Conservation (phyloP, 2,797 vertebrate genomes). For the Coracias cyanogaster region DNA sequence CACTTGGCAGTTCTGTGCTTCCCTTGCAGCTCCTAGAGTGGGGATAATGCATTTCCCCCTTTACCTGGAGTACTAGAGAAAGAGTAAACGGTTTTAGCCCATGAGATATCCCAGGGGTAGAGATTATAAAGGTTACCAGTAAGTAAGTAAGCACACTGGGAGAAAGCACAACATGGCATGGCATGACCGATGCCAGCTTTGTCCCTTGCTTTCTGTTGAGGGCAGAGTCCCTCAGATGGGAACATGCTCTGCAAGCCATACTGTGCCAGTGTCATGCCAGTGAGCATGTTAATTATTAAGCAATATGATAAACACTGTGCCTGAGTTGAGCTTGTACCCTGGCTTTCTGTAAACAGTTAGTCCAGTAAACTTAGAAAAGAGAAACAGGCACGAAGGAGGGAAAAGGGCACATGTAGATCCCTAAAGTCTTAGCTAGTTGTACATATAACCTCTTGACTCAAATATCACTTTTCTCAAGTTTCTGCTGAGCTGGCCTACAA, state of each 20-base stretch:
- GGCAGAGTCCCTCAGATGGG: neutral
- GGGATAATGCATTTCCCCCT: neutral
- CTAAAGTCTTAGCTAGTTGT: neutral
- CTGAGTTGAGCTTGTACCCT: neutral
- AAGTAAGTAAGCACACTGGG: neutral
- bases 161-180: neutral
- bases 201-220: neutral
- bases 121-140: neutral
- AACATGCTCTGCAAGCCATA: neutral
- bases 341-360: neutral
- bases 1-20: neutral
- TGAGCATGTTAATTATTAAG: neutral
- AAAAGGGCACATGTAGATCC: neutral
- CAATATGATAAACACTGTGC: neutral
- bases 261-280: neutral
- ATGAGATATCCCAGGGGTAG: neutral
- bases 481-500: neutral
- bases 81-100: neutral
- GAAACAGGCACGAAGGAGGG: neutral
- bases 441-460: neutral
- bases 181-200: neutral
- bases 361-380: neutral
- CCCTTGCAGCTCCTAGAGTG: neutral
- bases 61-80: neutral
- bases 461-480: neutral